Percentiles rank a stretch among this genome's conserved stretches.
Conservation (phyloP, 2,797 vertebrate species). For the Cryptoblepharus egeriae region DNA sequence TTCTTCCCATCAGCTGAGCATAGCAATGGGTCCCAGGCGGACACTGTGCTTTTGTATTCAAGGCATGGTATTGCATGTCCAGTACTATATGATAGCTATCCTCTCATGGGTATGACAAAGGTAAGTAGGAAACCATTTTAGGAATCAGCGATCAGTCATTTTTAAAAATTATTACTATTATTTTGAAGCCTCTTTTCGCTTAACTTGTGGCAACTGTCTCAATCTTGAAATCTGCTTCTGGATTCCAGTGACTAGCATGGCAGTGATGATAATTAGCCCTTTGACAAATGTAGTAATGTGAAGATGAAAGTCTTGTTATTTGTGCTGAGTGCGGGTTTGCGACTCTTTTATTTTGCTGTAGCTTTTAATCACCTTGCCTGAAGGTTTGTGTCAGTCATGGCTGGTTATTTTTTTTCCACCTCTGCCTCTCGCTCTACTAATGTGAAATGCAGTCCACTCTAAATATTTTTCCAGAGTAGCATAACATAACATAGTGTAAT, state of each 20-base stretch:
- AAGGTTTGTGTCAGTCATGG: slow-evolving; percentile 38
- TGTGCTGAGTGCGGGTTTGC: slow-evolving; percentile 38
- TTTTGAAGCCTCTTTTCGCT: slow-evolving; percentile 41
- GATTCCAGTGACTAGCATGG: slow-evolving; percentile 35
- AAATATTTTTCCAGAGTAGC: slow-evolving; percentile 25
- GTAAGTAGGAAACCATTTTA: slow-evolving; percentile 43
- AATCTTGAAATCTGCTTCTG: slow-evolving; percentile 42
- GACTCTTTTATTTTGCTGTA: slow-evolving; percentile 40
- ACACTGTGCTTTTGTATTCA: slow-evolving; percentile 13
- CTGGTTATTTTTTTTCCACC: slow-evolving; percentile 18
- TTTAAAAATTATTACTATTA: neutral
- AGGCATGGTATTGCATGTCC: no score
- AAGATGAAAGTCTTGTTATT: slow-evolving; percentile 43
- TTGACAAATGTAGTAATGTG: slow-evolving; percentile 25
- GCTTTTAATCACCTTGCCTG: slow-evolving; percentile 44
- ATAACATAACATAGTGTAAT: slow-evolving; percentile 1
- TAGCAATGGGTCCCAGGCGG: neutral
- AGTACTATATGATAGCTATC: neutral
- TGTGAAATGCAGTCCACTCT: slow-evolving; percentile 40
- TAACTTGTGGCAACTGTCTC: slow-evolving; percentile 22
- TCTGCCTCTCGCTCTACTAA: slow-evolving; percentile 42
- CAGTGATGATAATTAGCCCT: slow-evolving; percentile 39
- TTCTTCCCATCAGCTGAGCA: neutral
- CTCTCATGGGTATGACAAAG: slow-evolving; percentile 26
- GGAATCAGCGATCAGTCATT: slow-evolving; percentile 18